Evolutionary conservation across 1,140 invertebrate genomes (phyloP).

Genomic region (Hesperophylax magnus): DNA sequence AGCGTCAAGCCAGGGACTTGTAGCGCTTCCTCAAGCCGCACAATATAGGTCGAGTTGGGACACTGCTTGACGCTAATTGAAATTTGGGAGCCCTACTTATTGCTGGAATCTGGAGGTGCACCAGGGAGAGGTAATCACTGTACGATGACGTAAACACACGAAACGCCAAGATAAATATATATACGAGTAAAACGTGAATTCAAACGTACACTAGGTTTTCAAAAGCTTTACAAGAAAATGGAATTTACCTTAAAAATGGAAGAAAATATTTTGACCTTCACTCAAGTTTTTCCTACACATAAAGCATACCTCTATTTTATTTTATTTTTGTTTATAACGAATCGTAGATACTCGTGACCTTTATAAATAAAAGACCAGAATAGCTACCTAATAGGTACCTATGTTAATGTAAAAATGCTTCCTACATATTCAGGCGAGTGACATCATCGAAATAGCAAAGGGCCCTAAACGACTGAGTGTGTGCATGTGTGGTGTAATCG

Average conservation of each 20-base stretch:
- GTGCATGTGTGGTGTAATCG: background rate
- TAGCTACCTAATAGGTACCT: background rate
- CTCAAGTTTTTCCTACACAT: too few species aligned
- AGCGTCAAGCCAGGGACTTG: background rate
- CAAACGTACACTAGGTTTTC: too few species aligned
- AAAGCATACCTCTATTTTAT: too few species aligned
- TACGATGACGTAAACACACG: background rate
- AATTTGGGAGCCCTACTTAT: background rate
- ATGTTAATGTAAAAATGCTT: constrained; percentile 11
- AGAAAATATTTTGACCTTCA: too few species aligned
- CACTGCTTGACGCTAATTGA: background rate
- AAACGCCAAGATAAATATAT: too few species aligned
- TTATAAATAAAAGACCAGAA: background rate
- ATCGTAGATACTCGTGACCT: constrained; percentile 25
- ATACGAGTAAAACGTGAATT: too few species aligned
- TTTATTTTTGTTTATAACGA: background rate
- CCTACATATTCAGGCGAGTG: constrained; percentile 13
- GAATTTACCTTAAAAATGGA: too few species aligned
- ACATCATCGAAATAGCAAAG: constrained; percentile 3
- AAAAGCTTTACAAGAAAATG: too few species aligned
- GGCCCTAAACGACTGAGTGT: background rate
- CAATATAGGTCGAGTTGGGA: constrained; percentile 19
- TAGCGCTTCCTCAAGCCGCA: constrained; percentile 26
- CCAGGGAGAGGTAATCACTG: background rate
- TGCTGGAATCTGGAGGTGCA: too few species aligned